Base-by-base conservation (phyloP, 1,140 invertebrate genomes). In the Drosophila oshimai region DNA sequence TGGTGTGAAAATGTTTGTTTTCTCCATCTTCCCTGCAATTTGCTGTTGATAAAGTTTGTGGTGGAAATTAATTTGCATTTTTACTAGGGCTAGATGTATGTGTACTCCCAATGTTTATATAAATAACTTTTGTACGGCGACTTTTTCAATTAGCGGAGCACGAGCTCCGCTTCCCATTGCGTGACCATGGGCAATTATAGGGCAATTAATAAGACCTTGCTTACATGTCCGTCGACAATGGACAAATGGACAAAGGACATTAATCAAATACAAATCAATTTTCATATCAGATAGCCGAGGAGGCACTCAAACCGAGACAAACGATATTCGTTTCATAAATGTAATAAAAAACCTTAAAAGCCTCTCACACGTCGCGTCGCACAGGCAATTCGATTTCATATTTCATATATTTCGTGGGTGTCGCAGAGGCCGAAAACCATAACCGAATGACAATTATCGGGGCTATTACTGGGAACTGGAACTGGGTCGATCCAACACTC, bases 281-380 rank as follows among this genome's bases (percentile, higher is more conserved):
- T 80, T 84, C 64, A 78, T 84, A 78, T 74, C 51, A 47, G 57
- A 73, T 73, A 64, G 26, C 61, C 61, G 26, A 10, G 10, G 33
- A 50, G 37, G 29, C 69, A 72, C 69, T 72, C 47, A 71, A 47
- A 20, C 4, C n/a, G 13, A 12, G 7, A 41, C 24, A 60, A 44
- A 6, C 29, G 26, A 39, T 64, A 65, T 65, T 39, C 15, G 24
- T 17, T 47, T 51, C 74, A 84, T 74, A 84, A 84, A 86, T 84
- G 80, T 84, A 84, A 84, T 84, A 84, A 84, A 83, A 84, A 84
- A 84, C 80, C 80, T 79, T 84, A 86, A 84, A 84, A 84, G 80
- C 62, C 80, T 75, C 13, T n/a, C 80, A 86, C 64, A 71, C 75
- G 71, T 72, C 75, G n/a, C n/a, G n/a, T n/a, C n/a, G n/a, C n/a